Evolutionary conservation across 1,140 invertebrate species (phyloP), one percentile per base, ranked within the genome.

Genomic region (Drosophila neocordata): DNA sequence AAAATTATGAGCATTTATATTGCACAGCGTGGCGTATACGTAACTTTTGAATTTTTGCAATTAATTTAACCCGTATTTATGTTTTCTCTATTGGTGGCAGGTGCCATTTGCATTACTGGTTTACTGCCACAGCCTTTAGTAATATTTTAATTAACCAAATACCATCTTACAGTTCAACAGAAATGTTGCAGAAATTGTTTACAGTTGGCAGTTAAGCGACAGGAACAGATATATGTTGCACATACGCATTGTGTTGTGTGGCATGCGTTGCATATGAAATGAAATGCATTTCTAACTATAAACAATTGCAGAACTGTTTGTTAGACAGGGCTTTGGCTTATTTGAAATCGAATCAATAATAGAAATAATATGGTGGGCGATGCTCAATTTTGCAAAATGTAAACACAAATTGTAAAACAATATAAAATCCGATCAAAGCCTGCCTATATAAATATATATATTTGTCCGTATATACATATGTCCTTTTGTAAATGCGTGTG

Each of bases 231-330:
- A 56, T 77, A 15, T 6, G 12, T 13, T 41, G 41, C 41, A 44
- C 37, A 44, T 13, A 44, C 13, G 7, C 41, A 44, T 31, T 31
- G 27, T 31, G 6, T 31, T 4, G 6, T 31, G 41, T 20, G 15
- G 41, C 41, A 48, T 41, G 38, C 38, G 38, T 41, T 41, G 38
- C 38, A 41, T 48, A 15, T 48, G 41, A 69, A 73, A 37, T 57
- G 61, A 74, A 55, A 57, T 87, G 68, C 82, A 85, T 75, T 31
- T 85, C 71, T 72, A 72, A 81, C 82, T 85, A 83, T 85, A 87
- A 79, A 87, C 82, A 85, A 68, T 70, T 65, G 48, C 68, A 64
- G 67, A 58, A 73, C 69, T 76, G 68, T 67, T 56, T 67, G 73
- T 51, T 74, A 72, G 70, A 56, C 27, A 34, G 27, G 53, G 2